These are phyloP conservation scores for Pachypsylla venusta DNA, from an alignment of 1,140 invertebrate species.

Conservation along the genomic window DNA sequence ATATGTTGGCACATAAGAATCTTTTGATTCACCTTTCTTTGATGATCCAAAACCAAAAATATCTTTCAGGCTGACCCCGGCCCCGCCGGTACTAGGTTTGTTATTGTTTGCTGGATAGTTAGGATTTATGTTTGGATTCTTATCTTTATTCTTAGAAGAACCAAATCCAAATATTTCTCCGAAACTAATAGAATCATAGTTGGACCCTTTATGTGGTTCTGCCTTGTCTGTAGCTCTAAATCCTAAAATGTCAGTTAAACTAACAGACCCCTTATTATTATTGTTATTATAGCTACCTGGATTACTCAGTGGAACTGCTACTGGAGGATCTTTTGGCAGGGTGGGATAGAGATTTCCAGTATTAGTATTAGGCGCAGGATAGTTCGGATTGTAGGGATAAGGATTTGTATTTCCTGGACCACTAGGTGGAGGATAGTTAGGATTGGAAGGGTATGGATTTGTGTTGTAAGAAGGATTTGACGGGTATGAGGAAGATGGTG, in stretches of 20 bases:
- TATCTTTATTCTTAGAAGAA: not conserved
- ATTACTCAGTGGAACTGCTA: not conserved
- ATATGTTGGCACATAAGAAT: not conserved
- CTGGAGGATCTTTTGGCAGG: not conserved
- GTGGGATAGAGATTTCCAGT: not conserved
- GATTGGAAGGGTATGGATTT: no score
- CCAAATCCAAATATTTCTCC: slow-evolving; percentile 6
- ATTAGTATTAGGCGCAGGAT: not conserved
- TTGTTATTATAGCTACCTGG: not conserved
- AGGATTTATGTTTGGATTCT: slow-evolving; percentile 5
- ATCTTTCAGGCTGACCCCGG: not conserved
- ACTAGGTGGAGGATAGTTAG: not conserved
- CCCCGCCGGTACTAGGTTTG: not conserved
- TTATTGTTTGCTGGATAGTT: slow-evolving; percentile 1
- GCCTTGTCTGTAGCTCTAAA: not conserved
- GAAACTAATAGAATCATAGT: not conserved
- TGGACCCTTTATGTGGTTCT: not conserved
- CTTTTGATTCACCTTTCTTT: slow-evolving; percentile 2
- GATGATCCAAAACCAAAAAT: not conserved
- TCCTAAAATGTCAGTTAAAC: not conserved
- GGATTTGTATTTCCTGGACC: not conserved
- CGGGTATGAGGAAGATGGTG: not conserved
- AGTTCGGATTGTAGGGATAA: not conserved
- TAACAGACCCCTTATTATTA: not conserved
- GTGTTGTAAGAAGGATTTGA: not conserved